Base-by-base conservation (phyloP, 2,888 invertebrate species). In the Belgica antarctica region DNA sequence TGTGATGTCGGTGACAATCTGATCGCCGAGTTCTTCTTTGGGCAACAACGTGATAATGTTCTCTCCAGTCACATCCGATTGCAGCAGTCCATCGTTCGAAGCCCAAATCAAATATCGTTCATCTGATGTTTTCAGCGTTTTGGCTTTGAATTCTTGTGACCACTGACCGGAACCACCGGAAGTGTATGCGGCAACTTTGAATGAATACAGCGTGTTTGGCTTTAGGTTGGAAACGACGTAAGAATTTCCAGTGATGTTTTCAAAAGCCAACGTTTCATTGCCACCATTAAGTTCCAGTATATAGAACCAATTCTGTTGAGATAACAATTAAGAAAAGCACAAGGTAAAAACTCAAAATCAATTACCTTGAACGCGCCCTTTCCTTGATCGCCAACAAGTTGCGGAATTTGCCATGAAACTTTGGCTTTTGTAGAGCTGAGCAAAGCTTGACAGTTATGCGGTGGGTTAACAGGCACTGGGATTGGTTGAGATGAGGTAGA, bases 401-500 rank as follows among this genome's bases (percentile, higher is more conserved):
- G 88, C 0, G 96, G 95, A 1, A 86, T 83, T 24, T 87, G 84
- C 96, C 96, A 96, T 0, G 87, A 85, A 0, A 92, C 87, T 76
- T 89, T 89, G 0, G 92, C 93, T 36, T 85, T 83, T 72, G 85
- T 84, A 0, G 87, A 83, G 0, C 90, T 90, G 78, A 95, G 87
- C 71, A 96, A 84, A 19, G 90, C 93, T 78, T 94, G 90, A 1
- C 96, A 84, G 1, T 85, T 84, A 1, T 86, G 85, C 0, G 95
- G 95, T 0, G 90, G 88, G 75, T 89, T 89, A 0, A 89, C 86
- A 1, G 92, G 91, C 34, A 89, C 85, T 0, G 92, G 90, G 72
- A 87, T 84, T 0, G 94, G 94, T 77, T 94, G 91, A 72, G 87
- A 86, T 73, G 86, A 86, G 17, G 87, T 83, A 71, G 89, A 82